Base-by-base conservation (phyloP, 1,140 invertebrate species). In the Chionoecetes opilio region DNA sequence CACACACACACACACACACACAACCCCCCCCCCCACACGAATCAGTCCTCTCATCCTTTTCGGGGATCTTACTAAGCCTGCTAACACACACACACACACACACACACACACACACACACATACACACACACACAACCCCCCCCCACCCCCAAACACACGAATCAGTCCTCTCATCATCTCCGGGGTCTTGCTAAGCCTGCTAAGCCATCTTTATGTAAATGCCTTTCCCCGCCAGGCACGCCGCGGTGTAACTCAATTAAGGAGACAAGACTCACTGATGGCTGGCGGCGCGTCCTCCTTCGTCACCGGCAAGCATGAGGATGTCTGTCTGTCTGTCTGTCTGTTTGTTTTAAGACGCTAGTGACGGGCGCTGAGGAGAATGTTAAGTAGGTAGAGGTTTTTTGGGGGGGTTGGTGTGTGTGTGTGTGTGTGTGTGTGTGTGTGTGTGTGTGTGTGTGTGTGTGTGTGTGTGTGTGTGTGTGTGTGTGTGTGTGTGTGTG, bases 191-290 rank as follows among this genome's bases (percentile, higher is more conserved):
- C 11, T 75, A 75, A 75, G 63, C 63, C 63, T 75, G 63, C 11
- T 75, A 75, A 75, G 63, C 63, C 63, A 75, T 75, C 63, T 75
- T 75, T 75, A 75, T 75, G 63, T 26, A n/a, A 75, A 75, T 75
- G 41, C 6, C 63, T 26, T n/a, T 26, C 63, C 63, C 63, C 63
- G 21, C 63, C 21, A 75, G 63, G 63, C 63, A 75, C 26, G 63
- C 63, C 26, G n/a, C 63, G 63, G 63, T 75, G 63, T 75, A 75
- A 75, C 63, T 75, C 63, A 75, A 75, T 75, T 75, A 75, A 75
- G 63, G 63, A 17, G 63, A 75, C 63, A 75, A 75, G 63, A 17
- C 21, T 75, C 63, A 75, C 11, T 75, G 63, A 75, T 75, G 63
- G 63, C 63, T n/a, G 63, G 63, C 63, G n/a, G n/a, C 63, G 63